A percentile compares a stretch with the other conserved stretches of the same genome.
These are phyloP conservation scores for Sipha flava DNA, from an alignment of 1,140 invertebrate genomes.

Conservation along the genomic window DNA sequence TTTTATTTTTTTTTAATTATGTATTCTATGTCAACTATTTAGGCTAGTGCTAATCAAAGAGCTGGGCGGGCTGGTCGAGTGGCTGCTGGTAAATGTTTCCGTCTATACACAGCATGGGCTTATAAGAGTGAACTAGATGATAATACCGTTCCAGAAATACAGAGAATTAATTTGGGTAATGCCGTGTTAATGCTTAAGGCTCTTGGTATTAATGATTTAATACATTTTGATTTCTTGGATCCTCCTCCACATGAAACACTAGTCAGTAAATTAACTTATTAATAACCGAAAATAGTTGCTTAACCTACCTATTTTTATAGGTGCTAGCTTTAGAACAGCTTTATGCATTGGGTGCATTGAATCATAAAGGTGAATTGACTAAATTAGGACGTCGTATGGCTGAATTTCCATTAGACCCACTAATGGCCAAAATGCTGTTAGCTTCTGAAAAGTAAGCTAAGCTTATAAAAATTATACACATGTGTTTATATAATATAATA, in stretches of 20 bases:
- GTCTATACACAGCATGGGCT: constrained; percentile 93
- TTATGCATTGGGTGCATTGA: constrained; percentile 94
- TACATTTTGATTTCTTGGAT: constrained; percentile 98
- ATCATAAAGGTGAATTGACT: constrained; percentile 94
- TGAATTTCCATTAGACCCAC: constrained; percentile 96
- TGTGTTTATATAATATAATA: too few species aligned
- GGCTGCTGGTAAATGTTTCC: constrained; percentile 94
- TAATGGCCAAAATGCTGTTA: constrained; percentile 97
- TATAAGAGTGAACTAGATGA: constrained; percentile 97
- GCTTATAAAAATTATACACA: too few species aligned
- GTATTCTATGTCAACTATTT: background rate
- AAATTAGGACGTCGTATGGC: constrained; percentile 96
- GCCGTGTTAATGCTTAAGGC: constrained; percentile 95
- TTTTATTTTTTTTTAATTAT: background rate
- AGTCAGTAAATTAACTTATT: constrained; percentile 45
- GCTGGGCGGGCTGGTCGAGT: constrained; percentile 87
- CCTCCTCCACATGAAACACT: constrained; percentile 96
- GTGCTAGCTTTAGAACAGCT: constrained; percentile 89
- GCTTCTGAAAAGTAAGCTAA: constrained; percentile 92
- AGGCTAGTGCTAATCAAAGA: constrained; percentile 85
- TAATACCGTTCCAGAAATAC: constrained; percentile 95
- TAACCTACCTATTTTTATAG: constrained; percentile 34
- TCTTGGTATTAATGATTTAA: constrained; percentile 92
- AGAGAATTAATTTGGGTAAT: constrained; percentile 95
- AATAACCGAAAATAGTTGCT: background rate